Evolutionary conservation across 2,888 invertebrate species (phyloP), one percentile per base, ranked within the genome.

Genomic region (Exephanes ischioxanthus): DNA sequence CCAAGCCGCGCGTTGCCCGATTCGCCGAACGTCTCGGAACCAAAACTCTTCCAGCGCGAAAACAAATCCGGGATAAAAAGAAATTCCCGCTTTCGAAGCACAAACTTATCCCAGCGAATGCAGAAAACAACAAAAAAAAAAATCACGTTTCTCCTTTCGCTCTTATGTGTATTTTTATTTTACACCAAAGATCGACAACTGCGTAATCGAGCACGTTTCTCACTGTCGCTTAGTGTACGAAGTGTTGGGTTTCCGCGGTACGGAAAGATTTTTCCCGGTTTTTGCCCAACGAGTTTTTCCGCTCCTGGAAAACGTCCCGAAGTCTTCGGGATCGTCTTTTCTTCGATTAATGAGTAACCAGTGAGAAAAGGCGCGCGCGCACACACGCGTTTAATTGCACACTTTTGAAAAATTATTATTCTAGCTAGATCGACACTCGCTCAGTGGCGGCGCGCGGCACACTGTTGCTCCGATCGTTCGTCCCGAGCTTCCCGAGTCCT

Each of bases 401-500:
- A 37, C 45, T 63, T 55, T 33, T 0, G 16, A 19, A 3, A 41
- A 55, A 22, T 45, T 63, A 37, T 6, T 33, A 66, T 16, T 19
- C 58, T 37, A 45, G 78, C 51, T 41, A 33, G 71, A 86, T 67
- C 87, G 87, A 92, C 86, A 80, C 86, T 90, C 88, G 73, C 91
- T 89, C 79, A 75, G 82, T 85, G 90, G 89, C 89, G 90, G 90
- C 92, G 92, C 93, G 92, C 92, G 92, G 91, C 92, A 93, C 92
- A 93, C 93, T 93, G 93, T 93, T 93, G 93, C 93, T 92, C 91
- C 87, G 90, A 88, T 89, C 88, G 89, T 88, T 90, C 90, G 80
- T 85, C 80, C 87, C 81, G 83, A 83, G 86, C 87, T 84, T 84
- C 88, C 45, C 87, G 71, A 77, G 84, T 84, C 86, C 80, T 71